Evolutionary conservation across 2,888 invertebrate genomes (phyloP), one percentile per base, ranked within the genome.

Genomic region (Rotaria macrura): DNA sequence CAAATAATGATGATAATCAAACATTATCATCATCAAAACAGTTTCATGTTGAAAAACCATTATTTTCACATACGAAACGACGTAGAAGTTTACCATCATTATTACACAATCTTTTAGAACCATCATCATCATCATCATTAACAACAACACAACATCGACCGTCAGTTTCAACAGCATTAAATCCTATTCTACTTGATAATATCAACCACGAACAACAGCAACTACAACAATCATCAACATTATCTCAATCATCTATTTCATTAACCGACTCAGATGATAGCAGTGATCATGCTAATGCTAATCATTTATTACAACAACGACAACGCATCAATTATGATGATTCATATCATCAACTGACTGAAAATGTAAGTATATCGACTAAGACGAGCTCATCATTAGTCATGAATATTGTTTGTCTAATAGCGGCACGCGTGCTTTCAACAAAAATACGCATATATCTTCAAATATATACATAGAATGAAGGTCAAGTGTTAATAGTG

Each of bases 71-170:
- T 43, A 79, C 34, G 6, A 43, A 79, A 79, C 14, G 79, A 25
- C 79, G 79, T n/a, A 40, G 14, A 43, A 79, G 79, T 79, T 14
- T 79, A 7, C 79, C 79, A 79, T 79, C 79, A 43, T 79, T 79
- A 79, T 43, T 79, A 43, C 79, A 79, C 43, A 40, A 43, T 79
- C 79, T 79, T 12, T 79, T 79, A 2, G 79, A 79, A 4, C 20
- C 43, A 10, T n/a, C n/a, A 29, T 57, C 57, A 29, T 57, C 57
- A n/a, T n/a, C n/a, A n/a, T n/a, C 57, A 57, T 57, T n/a, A n/a
- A n/a, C 25, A 57, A 29, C 65, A 29, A 5, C 29, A n/a, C 65
- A 65, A 65, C 65, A 34, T 65, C 65, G 34, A 2, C 65, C 65
- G 29, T 79, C 79, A 79, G 25, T 34, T 79, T n/a, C 43, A 43